phyloP scores from a whole-genome alignment of 1,140 invertebrate species.

The Drosophila virilis region DNA sequence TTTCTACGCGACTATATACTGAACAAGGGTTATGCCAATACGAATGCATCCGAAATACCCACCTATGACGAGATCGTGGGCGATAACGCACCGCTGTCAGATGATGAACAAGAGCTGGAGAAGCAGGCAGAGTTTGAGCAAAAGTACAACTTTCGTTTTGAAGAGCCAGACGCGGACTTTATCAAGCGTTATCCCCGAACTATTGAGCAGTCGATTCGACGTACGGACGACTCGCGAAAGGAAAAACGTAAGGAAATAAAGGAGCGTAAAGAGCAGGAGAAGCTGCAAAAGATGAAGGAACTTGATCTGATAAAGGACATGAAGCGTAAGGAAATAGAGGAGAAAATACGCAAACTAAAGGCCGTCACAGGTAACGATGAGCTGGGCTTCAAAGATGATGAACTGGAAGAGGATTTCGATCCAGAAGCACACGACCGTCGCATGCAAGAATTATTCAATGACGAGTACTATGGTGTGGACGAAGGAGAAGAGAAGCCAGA shows the following conservation, averaged over 20 bases:
- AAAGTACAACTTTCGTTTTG: constrained; percentile 98
- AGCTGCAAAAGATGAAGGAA: constrained; percentile 93
- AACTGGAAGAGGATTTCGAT: constrained; percentile 96
- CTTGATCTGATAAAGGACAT: constrained; percentile 93
- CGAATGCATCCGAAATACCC: constrained; percentile 87
- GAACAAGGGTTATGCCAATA: constrained; percentile 89
- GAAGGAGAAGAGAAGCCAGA: constrained; percentile 91
- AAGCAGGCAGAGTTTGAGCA: constrained; percentile 96
- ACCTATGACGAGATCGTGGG: constrained; percentile 90
- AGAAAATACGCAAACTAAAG: constrained; percentile 94
- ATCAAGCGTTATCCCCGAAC: constrained; percentile 96
- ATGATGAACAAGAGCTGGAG: constrained; percentile 92
- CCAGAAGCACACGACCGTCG: constrained; percentile 93
- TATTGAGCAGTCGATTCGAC: constrained; percentile 92
- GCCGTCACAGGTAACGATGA: constrained; percentile 93
- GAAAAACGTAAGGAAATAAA: constrained; percentile 91
- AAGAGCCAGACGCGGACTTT: constrained; percentile 98
- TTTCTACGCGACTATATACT: constrained; percentile 97
- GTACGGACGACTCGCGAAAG: constrained; percentile 91
- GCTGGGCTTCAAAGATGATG: constrained; percentile 88
- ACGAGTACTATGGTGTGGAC: constrained; percentile 92
- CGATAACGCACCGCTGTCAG: constrained; percentile 88
- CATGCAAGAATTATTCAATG: constrained; percentile 95
- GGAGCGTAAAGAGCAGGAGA: constrained; percentile 92
- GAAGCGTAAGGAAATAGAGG: constrained; percentile 95